Evolutionary conservation across 2,888 invertebrate genomes (phyloP).

Genomic region (Myopa tessellatipennis): DNA sequence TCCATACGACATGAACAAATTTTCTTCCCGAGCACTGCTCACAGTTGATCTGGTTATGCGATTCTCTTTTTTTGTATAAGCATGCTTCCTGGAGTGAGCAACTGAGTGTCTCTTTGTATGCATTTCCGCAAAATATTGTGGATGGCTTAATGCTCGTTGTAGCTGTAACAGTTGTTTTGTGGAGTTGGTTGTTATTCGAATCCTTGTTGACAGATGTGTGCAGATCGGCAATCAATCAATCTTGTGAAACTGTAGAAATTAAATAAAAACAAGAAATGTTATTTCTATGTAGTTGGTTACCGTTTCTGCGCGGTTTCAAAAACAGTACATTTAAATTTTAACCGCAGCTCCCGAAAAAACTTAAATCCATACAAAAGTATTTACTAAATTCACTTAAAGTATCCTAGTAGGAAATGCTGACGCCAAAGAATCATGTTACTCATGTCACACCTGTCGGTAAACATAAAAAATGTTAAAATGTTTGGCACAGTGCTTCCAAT

Average conservation of each 20-base stretch:
- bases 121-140: conserved; percentile 27
- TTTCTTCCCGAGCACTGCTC: not conserved
- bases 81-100: conserved; percentile 23
- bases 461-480: too few species aligned
- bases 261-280: not conserved
- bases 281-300: not conserved
- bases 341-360: not conserved
- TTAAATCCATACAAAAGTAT: too few species aligned
- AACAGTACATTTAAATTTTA: not conserved
- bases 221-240: conserved; percentile 62
- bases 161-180: conserved; percentile 9
- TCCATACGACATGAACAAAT: not conserved
- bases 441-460: too few species aligned
- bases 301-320: not conserved
- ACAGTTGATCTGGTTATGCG: conserved; percentile 17
- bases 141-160: conserved; percentile 19
- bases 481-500: too few species aligned
- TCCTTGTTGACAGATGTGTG: conserved; percentile 65
- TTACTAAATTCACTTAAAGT: too few species aligned
- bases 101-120: conserved; percentile 15
- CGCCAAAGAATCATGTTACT: too few species aligned
- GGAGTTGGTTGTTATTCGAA: conserved; percentile 17
- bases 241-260: not conserved
- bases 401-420: too few species aligned
- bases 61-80: not conserved